Percentiles rank a stretch among this genome's conserved stretches.
phyloP scores from a whole-genome alignment of 2,888 invertebrate species.

The Poecilobothrus nobilitatus region DNA sequence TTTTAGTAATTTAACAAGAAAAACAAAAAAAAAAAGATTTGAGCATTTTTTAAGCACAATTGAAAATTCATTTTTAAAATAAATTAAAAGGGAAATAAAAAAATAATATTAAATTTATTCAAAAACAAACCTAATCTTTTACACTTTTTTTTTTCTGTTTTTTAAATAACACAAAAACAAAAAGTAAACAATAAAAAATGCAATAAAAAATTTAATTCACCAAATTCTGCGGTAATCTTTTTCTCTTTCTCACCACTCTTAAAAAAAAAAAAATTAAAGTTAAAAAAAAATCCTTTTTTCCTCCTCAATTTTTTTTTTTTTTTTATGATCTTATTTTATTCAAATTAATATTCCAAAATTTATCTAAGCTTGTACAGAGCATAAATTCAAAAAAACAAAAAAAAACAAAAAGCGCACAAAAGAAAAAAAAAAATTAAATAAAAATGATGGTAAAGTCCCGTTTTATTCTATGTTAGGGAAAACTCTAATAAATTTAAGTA shows the following conservation, averaged over 20 bases:
- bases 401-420: background rate
- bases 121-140: background rate
- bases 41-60: too few species aligned
- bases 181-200: background rate
- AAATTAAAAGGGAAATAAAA: background rate
- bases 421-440: background rate
- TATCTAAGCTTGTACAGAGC: background rate
- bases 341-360: conserved; percentile 2
- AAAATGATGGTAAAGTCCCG: background rate
- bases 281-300: background rate
- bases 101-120: background rate
- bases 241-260: background rate
- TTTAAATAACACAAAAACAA: background rate
- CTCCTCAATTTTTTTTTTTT: background rate
- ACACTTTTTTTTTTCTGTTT: too few species aligned
- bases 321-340: background rate
- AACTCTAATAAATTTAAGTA: conserved; percentile 6
- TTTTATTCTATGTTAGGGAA: background rate
- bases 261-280: background rate
- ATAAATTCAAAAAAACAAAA: background rate
- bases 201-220: background rate
- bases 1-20: too few species aligned
- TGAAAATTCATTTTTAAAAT: too few species aligned
- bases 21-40: too few species aligned
- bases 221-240: background rate